Conservation (phyloP, 2,113 vertebrate genomes). For the Excalfactoria chinensis region DNA sequence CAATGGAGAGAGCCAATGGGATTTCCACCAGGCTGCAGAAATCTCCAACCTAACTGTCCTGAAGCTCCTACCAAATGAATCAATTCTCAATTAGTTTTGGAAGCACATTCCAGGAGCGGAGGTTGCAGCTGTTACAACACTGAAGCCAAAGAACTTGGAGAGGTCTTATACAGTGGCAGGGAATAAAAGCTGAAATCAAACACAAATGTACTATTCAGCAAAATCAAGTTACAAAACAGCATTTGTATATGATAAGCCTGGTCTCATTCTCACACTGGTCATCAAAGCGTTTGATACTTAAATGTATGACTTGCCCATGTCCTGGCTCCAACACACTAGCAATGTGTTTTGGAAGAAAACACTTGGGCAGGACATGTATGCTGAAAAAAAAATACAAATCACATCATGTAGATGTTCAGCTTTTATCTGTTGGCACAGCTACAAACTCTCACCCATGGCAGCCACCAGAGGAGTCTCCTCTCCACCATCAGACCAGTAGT, state of each 20-base stretch:
- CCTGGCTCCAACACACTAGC: background rate
- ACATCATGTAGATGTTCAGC: background rate
- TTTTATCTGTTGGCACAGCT: background rate
- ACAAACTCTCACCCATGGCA: background rate
- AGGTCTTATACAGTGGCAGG: accelerated
- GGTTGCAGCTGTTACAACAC: accelerated
- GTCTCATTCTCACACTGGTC: background rate
- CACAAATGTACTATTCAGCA: background rate
- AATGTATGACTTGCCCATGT: background rate
- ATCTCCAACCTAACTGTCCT: background rate
- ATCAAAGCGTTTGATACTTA: background rate
- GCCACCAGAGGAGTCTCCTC: no score
- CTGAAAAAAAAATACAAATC: background rate
- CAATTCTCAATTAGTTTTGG: background rate
- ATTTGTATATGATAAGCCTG: background rate
- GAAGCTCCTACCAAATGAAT: accelerated
- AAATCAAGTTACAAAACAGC: background rate
- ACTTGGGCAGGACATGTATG: background rate
- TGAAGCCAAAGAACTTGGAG: accelerated
- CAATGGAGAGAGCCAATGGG: accelerated
- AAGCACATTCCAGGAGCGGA: accelerated
- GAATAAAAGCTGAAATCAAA: background rate
- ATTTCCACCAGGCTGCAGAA: background rate
- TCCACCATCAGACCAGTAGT: background rate
- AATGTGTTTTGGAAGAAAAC: background rate